Evolutionary conservation across 1,140 invertebrate species (phyloP).

Genomic region (Macrobrachium rosenbergii): DNA sequence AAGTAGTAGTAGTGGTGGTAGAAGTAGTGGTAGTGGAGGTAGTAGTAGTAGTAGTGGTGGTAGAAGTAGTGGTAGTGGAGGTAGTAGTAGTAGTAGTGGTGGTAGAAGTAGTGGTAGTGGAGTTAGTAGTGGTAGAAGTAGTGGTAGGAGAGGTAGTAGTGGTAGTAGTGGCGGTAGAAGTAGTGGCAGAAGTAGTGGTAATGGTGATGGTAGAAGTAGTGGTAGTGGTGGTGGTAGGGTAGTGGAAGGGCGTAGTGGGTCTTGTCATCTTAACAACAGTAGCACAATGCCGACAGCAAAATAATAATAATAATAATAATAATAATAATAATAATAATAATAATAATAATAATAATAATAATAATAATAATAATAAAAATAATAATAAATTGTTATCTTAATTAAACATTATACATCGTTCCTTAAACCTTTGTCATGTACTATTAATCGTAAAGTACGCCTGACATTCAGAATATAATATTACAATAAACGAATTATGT

Average conservation of each 20-base stretch:
- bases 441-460: no score
- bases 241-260: neutral
- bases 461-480: no score
- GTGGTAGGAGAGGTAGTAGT: neutral
- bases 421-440: no score
- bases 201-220: neutral
- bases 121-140: neutral
- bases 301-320: no score
- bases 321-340: no score
- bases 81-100: neutral
- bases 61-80: neutral
- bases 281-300: no score
- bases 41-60: constrained; percentile 4
- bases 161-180: neutral
- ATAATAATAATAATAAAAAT: no score
- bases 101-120: neutral
- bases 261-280: no score
- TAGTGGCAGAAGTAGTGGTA: neutral
- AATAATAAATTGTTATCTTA: no score
- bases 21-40: neutral
- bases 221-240: neutral
- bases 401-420: no score
- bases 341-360: no score
- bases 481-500: no score
- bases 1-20: neutral